Percentiles rank a stretch among this genome's conserved stretches.
Evolutionary conservation across 2,888 invertebrate species (phyloP).

Genomic region (Deilephila porcellus): DNA sequence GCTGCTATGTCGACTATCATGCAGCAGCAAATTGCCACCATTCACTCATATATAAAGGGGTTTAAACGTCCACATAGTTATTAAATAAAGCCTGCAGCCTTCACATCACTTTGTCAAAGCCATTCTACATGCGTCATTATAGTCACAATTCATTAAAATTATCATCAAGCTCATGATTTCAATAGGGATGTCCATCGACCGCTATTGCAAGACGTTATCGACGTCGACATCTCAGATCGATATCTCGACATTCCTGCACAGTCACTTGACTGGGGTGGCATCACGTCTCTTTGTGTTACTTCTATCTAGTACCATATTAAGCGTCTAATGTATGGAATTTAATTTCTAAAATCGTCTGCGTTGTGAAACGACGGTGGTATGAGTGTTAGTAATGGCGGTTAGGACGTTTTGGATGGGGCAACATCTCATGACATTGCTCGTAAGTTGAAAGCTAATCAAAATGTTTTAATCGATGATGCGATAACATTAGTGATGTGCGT

Average conservation of each 20-base stretch:
- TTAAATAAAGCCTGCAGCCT: constrained; percentile 48
- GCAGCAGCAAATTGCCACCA: constrained; percentile 9
- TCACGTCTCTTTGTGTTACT: constrained; percentile 80
- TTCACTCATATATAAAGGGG: background rate
- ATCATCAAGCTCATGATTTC: constrained; percentile 79
- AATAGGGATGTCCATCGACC: constrained; percentile 81
- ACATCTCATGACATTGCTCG: constrained; percentile 79
- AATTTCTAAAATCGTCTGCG: constrained; percentile 71
- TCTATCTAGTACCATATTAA: constrained; percentile 78
- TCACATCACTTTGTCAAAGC: constrained; percentile 53
- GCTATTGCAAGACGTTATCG: constrained; percentile 77
- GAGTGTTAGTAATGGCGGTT: constrained; percentile 70
- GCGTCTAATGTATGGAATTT: constrained; percentile 81
- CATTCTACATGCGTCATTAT: constrained; percentile 77
- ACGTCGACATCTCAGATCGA: constrained; percentile 75
- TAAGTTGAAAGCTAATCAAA: constrained; percentile 85
- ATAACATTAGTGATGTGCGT: constrained; percentile 74
- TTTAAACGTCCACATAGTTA: constrained; percentile 32
- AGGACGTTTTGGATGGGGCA: constrained; percentile 70
- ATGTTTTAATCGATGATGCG: constrained; percentile 84
- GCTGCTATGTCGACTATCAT: background rate
- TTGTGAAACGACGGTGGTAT: constrained; percentile 64
- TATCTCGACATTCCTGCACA: constrained; percentile 80
- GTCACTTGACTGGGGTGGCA: constrained; percentile 83
- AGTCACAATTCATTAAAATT: constrained; percentile 83